Evolutionary conservation across 2,113 vertebrate species (phyloP), one percentile per base, ranked within the genome.

Genomic region (Centropristis striata): DNA sequence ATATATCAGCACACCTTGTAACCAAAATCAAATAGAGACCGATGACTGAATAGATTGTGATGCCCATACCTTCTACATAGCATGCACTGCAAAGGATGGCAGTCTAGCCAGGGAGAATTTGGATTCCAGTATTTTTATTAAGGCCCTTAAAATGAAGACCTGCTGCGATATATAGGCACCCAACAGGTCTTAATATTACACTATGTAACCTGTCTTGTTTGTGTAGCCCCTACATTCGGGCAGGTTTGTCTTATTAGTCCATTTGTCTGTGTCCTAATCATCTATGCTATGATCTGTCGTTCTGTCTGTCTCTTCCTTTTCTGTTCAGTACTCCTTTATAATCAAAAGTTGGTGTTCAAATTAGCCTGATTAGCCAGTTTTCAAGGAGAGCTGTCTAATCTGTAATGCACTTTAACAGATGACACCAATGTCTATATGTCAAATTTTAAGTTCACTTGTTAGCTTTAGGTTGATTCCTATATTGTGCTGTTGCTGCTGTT

Each of bases 331-430:
- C 18, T 66, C 12, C 20, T 44, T 64, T 42, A 11, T 58, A 71
- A 27, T 37, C 37, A 51, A 58, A 72, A 54, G 21, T 65, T 73
- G 44, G 41, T 84, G 58, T 71, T 63, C 28, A 59, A 51, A 27
- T 47, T 15, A 18, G 69, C 36, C 61, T 23, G 59, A 55, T 81
- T 46, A 21, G 37, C 13, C 47, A 54, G 25, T 39, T 78, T 71
- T 80, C 36, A 60, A 64, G 36, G 66, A 55, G 61, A 64, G 41
- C 59, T 64, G 59, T 36, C 41, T 37, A 23, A 66, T 65, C 11
- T 77, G n/a, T 46, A 60, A 77, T 69, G 87, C 84, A 76, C 80
- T 88, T 89, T 84, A 89, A 81, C 54, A 72, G 39, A 80, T 21
- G 27, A 78, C 58, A 54, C n/a, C 18, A 25, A 7, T 46, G 54